Conservation (phyloP, 1,140 invertebrate species). For the Rhagoletis pomonella region DNA sequence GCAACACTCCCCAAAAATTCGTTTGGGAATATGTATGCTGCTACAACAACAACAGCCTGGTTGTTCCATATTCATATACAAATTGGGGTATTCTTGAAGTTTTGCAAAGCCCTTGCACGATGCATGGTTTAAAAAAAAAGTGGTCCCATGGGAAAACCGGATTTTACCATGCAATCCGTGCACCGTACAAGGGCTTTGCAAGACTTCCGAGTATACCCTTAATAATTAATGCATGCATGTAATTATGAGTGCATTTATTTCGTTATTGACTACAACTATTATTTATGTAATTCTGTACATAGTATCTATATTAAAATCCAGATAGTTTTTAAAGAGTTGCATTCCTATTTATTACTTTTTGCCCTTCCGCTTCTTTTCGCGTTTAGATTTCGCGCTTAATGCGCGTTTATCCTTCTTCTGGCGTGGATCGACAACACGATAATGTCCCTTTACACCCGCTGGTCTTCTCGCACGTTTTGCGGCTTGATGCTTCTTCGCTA, state of each 20-base stretch:
- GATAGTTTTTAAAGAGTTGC: neutral
- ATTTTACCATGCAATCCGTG: no score
- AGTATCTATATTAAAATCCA: neutral
- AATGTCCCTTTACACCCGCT: constrained; percentile 91
- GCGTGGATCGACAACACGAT: constrained; percentile 94
- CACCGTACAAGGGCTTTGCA: no score
- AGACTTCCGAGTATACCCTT: no score
- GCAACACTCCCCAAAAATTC: no score
- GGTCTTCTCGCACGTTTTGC: constrained; percentile 87
- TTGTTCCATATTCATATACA: no score
- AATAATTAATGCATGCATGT: no score
- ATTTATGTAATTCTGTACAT: constrained; percentile 19
- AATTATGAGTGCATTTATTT: neutral
- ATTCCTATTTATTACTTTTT: constrained; percentile 54
- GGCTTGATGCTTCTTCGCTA: constrained; percentile 91
- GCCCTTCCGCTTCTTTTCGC: constrained; percentile 59
- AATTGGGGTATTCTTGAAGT: no score
- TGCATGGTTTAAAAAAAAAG: no score
- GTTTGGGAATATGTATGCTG: no score
- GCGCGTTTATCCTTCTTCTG: constrained; percentile 95
- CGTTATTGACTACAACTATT: constrained; percentile 22
- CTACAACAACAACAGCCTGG: no score
- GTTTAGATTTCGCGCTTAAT: constrained; percentile 78
- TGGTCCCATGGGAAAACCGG: no score
- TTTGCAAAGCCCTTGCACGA: no score